Evolutionary conservation across 2,888 invertebrate species (phyloP).

Genomic region (Amphipoea lucens): DNA sequence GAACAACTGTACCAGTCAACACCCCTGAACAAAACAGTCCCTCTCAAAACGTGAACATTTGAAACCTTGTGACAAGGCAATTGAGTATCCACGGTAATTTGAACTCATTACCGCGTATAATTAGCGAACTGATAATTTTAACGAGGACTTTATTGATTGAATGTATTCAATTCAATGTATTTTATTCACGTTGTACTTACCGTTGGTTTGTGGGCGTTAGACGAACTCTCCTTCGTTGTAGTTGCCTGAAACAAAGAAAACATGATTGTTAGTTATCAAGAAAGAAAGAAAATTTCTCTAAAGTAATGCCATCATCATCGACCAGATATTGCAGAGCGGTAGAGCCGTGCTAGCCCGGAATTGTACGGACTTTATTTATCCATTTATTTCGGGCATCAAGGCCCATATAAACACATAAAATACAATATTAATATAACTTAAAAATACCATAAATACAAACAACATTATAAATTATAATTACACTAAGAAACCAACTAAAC

Average conservation of each 20-base stretch:
- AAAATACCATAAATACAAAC: no score
- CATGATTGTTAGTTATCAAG: background rate
- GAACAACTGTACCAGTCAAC: constrained; percentile 1
- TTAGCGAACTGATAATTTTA: constrained; percentile 50
- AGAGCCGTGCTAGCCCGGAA: background rate
- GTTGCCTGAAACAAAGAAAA: constrained; percentile 74
- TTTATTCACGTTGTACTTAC: constrained; percentile 69
- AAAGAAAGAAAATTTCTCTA: background rate
- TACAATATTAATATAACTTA: no score
- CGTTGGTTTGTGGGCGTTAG: constrained; percentile 72
- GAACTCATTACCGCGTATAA: constrained; percentile 53
- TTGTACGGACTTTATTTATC: background rate
- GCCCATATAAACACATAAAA: no score
- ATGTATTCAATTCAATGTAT: background rate
- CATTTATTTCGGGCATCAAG: no score
- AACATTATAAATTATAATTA: no score
- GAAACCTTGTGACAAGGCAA: background rate
- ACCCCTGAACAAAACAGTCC: background rate
- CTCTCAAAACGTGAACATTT: background rate
- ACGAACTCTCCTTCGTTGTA: constrained; percentile 67
- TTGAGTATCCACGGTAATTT: constrained; percentile 38
- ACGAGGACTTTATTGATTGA: constrained; percentile 51
- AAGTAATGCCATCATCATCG: background rate
- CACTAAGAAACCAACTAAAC: no score
- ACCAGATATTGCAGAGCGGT: background rate